These are phyloP conservation scores for Aix galericulata DNA, from an alignment of 2,113 vertebrate species.

Conservation along the genomic window DNA sequence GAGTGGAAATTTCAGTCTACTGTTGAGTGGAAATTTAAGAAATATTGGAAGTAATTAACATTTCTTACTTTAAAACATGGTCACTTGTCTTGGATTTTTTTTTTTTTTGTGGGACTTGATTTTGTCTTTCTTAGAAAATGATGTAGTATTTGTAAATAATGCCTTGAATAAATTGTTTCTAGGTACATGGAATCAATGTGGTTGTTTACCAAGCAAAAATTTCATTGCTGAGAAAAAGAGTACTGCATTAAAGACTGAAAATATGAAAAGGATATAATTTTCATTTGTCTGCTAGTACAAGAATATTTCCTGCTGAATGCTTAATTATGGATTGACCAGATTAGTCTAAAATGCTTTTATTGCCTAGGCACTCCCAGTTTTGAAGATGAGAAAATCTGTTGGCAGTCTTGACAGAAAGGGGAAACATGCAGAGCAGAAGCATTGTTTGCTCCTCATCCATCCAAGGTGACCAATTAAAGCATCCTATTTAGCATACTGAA, in stretches of 20 bases:
- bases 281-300: neutral
- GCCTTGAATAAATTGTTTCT: neutral
- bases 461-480: neutral
- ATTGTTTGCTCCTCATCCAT: accelerated
- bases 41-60: neutral
- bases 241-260: neutral
- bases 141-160: neutral
- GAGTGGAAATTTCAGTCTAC: neutral
- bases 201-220: neutral
- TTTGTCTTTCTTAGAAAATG: neutral
- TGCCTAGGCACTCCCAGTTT: neutral
- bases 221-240: neutral
- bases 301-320: neutral
- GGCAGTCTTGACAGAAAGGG: neutral
- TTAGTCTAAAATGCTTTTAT: neutral
- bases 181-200: neutral
- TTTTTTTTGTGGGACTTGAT: neutral
- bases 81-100: neutral
- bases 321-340: neutral
- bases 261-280: neutral
- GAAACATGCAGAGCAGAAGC: neutral
- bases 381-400: neutral
- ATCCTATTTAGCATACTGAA: neutral
- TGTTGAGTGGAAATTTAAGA: neutral
- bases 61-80: neutral